phyloP scores from a whole-genome alignment of 2,113 vertebrate species.

The Lutjanus erythropterus region DNA sequence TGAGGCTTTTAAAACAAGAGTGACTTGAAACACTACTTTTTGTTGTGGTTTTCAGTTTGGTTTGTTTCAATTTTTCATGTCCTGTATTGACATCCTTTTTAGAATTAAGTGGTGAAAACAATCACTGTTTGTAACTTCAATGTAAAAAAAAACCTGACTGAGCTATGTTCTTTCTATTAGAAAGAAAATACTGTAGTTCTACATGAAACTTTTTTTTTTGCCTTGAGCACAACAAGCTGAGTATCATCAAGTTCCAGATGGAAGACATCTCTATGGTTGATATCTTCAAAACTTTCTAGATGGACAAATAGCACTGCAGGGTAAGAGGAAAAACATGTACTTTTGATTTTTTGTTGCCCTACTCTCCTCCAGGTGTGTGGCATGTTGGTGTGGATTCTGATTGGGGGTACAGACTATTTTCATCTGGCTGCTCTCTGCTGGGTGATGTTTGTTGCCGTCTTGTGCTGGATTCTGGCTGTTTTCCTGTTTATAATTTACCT shows the following conservation, averaged over 20 bases:
- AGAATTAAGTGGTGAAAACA: too few relatives aligned
- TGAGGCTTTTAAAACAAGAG: neutral
- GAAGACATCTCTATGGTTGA: too few relatives aligned
- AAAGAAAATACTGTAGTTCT: too few relatives aligned
- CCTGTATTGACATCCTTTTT: neutral
- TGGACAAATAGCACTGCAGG: too few relatives aligned
- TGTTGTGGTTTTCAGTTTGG: neutral
- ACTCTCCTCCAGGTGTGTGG: constrained; percentile 86
- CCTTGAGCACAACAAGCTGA: too few relatives aligned
- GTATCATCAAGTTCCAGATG: too few relatives aligned
- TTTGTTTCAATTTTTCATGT: neutral
- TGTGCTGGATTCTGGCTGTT: constrained; percentile 92
- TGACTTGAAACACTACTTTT: neutral
- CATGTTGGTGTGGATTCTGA: constrained; percentile 94
- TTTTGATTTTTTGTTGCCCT: neutral
- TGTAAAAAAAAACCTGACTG: too few relatives aligned
- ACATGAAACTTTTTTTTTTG: too few relatives aligned
- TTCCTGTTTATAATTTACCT: constrained; percentile 92
- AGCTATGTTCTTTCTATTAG: too few relatives aligned
- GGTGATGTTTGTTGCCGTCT: constrained; percentile 94
- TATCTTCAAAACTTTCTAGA: too few relatives aligned
- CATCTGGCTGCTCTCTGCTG: constrained; percentile 89
- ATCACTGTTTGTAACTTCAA: too few relatives aligned
- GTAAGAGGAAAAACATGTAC: too few relatives aligned
- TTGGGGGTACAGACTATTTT: constrained; percentile 93